Evolutionary conservation across 2,888 invertebrate species (phyloP), one percentile per base, ranked within the genome.

Genomic region (Hesperia comma): DNA sequence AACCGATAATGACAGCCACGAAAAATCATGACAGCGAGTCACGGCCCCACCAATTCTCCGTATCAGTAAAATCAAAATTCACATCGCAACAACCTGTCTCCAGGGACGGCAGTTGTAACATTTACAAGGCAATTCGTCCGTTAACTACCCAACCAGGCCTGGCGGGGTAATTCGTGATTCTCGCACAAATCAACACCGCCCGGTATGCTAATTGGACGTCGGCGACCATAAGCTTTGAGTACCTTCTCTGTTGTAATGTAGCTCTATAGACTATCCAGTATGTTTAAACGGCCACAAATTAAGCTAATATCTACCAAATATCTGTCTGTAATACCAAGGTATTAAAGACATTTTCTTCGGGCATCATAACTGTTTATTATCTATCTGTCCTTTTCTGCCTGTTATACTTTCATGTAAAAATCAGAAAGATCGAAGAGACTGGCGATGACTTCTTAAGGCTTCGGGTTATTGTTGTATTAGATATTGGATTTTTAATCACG

Each of bases 111-210:
- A 49, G 49, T 49, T 12, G 43, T 43, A 2, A 49, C 49, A 49
- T 49, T 49, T 49, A 49, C 49, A 49, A 49, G 49, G 49, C 49
- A 49, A 49, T 49, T 49, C 49, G 49, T 19, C 49, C 19, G 49
- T 19, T 49, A 49, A 49, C 49, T 19, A 49, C 19, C 12, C 19
- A 17, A 17, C 14, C 41, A 43, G 49, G 49, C 49, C 49, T 49
- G 10, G 49, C 49, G 49, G 49, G 49, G 49, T 49, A 49, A 49
- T 49, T 49, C 49, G 19, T 49, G 49, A 49, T 49, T 49, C 49
- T 19, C 49, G 17, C 49, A 49, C 49, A 49, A 49, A 49, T 49
- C 49, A 49, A 49, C 49, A 19, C 49, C 7, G 49, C 49, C 19
- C 49, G 19, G 12, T 49, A 49, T 49, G 49, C 49, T 49, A 49